Evolutionary conservation across 2,888 invertebrate species (phyloP).

Genomic region (Microctonus aethiopoides): DNA sequence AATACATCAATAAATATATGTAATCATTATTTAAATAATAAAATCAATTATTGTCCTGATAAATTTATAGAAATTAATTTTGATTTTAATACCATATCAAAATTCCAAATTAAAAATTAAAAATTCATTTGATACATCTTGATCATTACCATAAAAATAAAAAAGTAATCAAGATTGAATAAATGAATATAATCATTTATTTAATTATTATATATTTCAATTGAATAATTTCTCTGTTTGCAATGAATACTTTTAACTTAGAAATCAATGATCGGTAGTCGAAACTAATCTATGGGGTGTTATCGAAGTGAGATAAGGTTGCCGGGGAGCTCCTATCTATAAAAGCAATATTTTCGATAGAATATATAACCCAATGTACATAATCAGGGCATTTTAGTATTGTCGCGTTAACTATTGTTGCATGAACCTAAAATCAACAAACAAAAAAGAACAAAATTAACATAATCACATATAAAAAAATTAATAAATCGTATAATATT

Average conservation of each 20-base stretch:
- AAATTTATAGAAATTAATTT: no score
- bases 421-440: constrained; percentile 26
- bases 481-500: no score
- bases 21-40: no score
- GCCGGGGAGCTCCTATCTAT: constrained; percentile 63
- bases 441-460: not conserved
- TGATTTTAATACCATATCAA: no score
- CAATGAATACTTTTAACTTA: constrained; percentile 33
- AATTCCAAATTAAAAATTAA: no score
- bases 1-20: not conserved
- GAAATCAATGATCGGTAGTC: constrained; percentile 54
- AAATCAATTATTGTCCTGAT: no score
- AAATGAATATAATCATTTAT: no score
- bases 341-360: constrained; percentile 65
- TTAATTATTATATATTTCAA: no score
- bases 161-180: no score
- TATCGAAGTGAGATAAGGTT: constrained; percentile 62
- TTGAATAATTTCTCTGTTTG: constrained; percentile 1
- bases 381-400: constrained; percentile 46
- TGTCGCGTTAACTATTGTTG: constrained; percentile 48
- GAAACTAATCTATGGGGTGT: constrained; percentile 60
- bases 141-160: no score
- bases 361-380: constrained; percentile 65
- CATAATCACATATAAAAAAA: no score
- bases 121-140: no score